Conservation (phyloP, 2,888 invertebrate genomes). For the Sthenelais limicola region DNA sequence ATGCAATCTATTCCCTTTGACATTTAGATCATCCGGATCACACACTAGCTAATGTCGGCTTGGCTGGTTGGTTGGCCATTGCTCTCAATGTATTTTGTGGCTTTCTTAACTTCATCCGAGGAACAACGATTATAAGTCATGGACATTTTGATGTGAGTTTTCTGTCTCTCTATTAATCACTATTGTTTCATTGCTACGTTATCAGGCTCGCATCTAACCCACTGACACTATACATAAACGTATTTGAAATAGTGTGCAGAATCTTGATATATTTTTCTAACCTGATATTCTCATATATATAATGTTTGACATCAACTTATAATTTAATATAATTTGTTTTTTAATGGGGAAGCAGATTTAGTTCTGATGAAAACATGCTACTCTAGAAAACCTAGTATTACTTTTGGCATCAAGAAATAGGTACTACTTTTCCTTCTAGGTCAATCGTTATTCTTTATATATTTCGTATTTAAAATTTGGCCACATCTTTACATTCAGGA, state of each 20-base stretch:
- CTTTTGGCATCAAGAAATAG: no score
- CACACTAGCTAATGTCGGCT: constrained; percentile 53
- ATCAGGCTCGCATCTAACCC: neutral
- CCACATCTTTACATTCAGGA: constrained; percentile 33
- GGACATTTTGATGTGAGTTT: constrained; percentile 47
- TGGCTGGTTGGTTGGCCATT: constrained; percentile 54
- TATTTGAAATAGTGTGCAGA: no score
- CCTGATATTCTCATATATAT: no score
- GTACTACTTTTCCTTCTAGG: no score
- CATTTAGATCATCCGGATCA: constrained; percentile 51
- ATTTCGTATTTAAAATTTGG: neutral
- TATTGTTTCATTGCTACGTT: neutral
- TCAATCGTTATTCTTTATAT: neutral
- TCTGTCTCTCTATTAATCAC: neutral
- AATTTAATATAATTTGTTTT: neutral
- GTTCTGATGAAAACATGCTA: no score
- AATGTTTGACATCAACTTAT: no score
- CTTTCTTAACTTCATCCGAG: constrained; percentile 58
- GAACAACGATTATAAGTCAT: constrained; percentile 56
- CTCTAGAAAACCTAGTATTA: neutral
- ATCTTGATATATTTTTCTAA: no score
- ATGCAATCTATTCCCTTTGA: no score
- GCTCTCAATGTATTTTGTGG: constrained; percentile 57
- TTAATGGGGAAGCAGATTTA: neutral
- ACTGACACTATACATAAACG: neutral